Base-by-base conservation (phyloP, 2,113 vertebrate species). In the Lampris megalopsis region DNA sequence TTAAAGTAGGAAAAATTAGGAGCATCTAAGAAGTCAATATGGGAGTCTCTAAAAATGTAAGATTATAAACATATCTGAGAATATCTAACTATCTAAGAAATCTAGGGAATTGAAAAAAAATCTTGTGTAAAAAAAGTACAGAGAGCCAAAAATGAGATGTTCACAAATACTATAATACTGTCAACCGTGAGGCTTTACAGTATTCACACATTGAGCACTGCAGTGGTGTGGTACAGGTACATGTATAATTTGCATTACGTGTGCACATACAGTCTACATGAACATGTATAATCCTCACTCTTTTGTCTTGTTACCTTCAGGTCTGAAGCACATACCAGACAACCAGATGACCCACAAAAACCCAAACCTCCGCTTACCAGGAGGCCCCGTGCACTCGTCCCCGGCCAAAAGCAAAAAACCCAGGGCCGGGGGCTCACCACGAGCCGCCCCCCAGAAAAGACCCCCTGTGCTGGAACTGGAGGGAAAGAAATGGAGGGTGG, bases 401-500 rank as follows among this genome's bases (percentile, higher is more conserved):
- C 91, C 95, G 0, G 84, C 88, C 59, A 97, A 95, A 90, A 93
- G 71, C 81, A 95, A 90, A 70, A 82, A 79, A 47, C 60, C 89
- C 0, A 91, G 71, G 40, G 79, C 62, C 5, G 69, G 2, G 84
- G 81, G 49, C 6, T 85, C 92, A 1, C 81, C 92, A 37, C 92
- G 60, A 49, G 87, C 88, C 5, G 64, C 86, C 9, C 83, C 88
- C 0, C 93, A 94, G 87, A 97, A 92, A 61, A 94, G 92, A 42
- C 41, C 86, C 35, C 95, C 97, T 8, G 74, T 99, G 81, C 85
- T 99, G 56, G 95, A 97, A 89, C 90, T 99, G 79, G 97, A 99
- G 75, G 98, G 98, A 67, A 99, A 99, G 90, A 99, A 99, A 81
- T 99, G 98, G 98, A 96, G 96, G 91, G 97, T 99, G 94, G 98